Evolutionary conservation across 2,888 invertebrate genomes (phyloP), one percentile per base, ranked within the genome.

Genomic region (Laothoe populi): DNA sequence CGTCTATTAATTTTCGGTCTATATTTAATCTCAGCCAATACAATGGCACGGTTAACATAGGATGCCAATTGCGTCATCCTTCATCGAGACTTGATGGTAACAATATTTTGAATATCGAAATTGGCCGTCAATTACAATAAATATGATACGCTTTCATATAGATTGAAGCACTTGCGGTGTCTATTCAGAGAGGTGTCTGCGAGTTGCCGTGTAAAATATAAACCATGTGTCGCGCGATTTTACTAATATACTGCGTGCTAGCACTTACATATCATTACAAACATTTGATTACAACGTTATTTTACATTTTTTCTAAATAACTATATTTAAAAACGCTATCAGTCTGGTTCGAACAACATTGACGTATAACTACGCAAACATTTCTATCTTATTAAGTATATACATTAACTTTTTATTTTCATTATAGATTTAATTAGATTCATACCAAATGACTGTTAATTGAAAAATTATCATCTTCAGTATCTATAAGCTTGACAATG

Each of bases 291-390:
- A 35, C 1, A 57, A 61, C 16, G 40, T 61, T 16, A 48, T 49
- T 38, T 60, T 35, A 16, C 53, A 53, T 26, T 57, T 53, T 57
- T 44, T 62, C 61, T 57, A 62, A 53, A 44, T 44, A 45, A 38
- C 57, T 62, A 62, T 46, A 35, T 59, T 45, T 48, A 81, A 83
- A 82, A 77, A 81, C 66, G 77, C 86, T 89, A 90, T 90, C 90
- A 90, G 90, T 90, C 90, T 88, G 90, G 82, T 80, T 76, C 84
- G 75, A 87, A 86, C 84, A 87, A 82, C 80, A 78, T 70, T 83
- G 74, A 81, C 66, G 60, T 76, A 77, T 76, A 63, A 67, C 66
- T 63, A 71, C 67, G 69, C 66, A 48, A 59, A 59, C 59, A n/a
- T 69, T 64, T 57, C 4, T 67, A 72, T 69, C 65, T 72, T 69